Evolutionary conservation across 2,113 vertebrate species (phyloP).

Genomic region (Redunca redunca): DNA sequence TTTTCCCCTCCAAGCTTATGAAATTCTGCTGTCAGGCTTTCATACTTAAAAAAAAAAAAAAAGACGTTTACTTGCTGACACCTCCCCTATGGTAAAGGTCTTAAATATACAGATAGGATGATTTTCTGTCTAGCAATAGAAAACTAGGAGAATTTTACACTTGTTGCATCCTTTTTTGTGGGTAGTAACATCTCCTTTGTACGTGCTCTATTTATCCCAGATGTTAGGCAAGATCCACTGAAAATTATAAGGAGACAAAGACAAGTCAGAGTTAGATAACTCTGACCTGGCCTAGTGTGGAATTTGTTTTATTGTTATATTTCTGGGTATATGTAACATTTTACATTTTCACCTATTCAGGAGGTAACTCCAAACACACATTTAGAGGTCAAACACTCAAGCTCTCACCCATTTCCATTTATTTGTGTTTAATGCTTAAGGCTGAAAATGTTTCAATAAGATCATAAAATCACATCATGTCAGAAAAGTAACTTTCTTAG

Average conservation of each 20-base stretch:
- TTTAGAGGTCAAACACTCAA: conserved; percentile 34
- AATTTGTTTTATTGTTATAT: not conserved
- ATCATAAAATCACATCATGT: conserved; percentile 51
- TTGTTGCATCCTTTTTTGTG: not conserved
- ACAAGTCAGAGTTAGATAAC: not conserved
- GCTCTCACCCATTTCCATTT: conserved; percentile 8
- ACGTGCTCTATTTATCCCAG: not conserved
- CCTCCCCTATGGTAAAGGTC: not conserved
- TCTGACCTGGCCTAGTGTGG: no score
- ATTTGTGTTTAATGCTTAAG: conserved; percentile 31
- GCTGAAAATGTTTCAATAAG: conserved; percentile 47
- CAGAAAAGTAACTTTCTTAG: conserved; percentile 52
- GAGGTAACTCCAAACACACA: not conserved
- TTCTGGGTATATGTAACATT: not conserved
- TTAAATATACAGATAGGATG: not conserved
- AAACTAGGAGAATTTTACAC: not conserved
- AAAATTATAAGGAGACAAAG: not conserved
- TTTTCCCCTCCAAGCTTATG: not conserved
- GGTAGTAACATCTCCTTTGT: not conserved
- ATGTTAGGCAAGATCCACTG: not conserved
- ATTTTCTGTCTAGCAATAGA: not conserved
- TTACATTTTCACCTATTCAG: not conserved
- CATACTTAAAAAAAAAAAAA: not conserved
- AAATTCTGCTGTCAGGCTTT: not conserved
- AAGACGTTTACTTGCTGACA: not conserved